Evolutionary conservation across 2,888 invertebrate genomes (phyloP), one percentile per base, ranked within the genome.

Genomic region (Matsumyia berberina): DNA sequence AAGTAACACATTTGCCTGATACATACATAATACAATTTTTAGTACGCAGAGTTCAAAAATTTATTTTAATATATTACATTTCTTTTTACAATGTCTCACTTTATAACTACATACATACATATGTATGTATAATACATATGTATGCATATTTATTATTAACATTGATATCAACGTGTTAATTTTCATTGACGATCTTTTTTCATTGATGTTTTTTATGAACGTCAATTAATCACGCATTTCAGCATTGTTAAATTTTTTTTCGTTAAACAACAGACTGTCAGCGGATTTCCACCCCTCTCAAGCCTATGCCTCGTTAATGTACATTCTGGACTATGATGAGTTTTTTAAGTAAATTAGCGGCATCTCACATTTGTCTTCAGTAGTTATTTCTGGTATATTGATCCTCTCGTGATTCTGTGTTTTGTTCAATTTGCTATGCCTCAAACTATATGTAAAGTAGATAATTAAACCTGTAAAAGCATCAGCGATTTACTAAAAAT

Each of bases 381-480:
- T 19, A 1, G 12, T 31, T 2, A 15, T 2, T 9, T 60, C 37
- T 9, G 29, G 8, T 17, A 5, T 11, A n/a, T 12, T 53, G 39
- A 19, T 12, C n/a, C 31, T 51, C 11, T 53, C 42, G 0, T 17
- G 33, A 42, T n/a, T 44, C n/a, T 12, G 46, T 11, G 7, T 76
- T n/a, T 19, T 76, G 2, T 19, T 76, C 6, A 90, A 87, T 7
- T 88, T 90, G 85, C 94, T 94, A 88, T 94, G 92, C 86, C 92
- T 92, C 70, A 94, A 91, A 62, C 94, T 94, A 87, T 94, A 94
- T 64, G 91, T 89, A 87, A 94, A 93, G 88, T 94, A 94, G 87
- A 94, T 94, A 8, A 92, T 81, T 57, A 94, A 89, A 33, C 94
- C 94, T 93, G 88, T 6, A 88, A 7, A 11, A 44, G 11, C 2